phyloP scores from a whole-genome alignment of 1,140 invertebrate genomes.

The Drosophila azteca region DNA sequence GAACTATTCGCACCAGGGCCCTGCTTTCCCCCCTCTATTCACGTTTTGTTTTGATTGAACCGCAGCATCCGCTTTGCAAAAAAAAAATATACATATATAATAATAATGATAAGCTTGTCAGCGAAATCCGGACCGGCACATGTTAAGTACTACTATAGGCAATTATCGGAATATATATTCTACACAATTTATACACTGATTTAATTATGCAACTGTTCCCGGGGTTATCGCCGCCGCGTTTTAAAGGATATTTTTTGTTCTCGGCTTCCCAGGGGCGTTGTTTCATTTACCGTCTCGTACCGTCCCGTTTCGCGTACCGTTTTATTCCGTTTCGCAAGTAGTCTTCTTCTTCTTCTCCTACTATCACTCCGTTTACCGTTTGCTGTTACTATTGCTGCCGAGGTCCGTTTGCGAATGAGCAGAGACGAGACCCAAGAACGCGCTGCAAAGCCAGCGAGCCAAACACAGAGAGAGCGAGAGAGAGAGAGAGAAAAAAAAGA shows the following conservation, averaged over 20 bases:
- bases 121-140: too few relatives aligned
- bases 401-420: conserved; percentile 56
- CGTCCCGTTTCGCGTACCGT: conserved; percentile 54
- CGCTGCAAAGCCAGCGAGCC: conserved; percentile 13
- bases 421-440: conserved; percentile 21
- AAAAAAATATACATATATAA: conserved; percentile 18
- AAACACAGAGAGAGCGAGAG: conserved; percentile 3
- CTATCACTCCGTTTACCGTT: conserved; percentile 9
- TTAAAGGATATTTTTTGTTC: conserved; percentile 24
- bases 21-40: not conserved
- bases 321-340: conserved; percentile 34
- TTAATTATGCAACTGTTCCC: too few relatives aligned
- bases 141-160: too few relatives aligned
- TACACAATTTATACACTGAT: too few relatives aligned
- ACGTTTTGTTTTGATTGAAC: conserved; percentile 8
- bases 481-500: not conserved
- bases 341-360: conserved; percentile 5
- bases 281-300: conserved; percentile 75
- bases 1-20: too few relatives aligned
- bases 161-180: too few relatives aligned
- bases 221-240: not conserved
- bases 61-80: conserved; percentile 16
- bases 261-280: conserved; percentile 69
- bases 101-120: conserved; percentile 17
- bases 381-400: conserved; percentile 43